Percentiles rank a stretch among this genome's conserved stretches.
phyloP scores from a whole-genome alignment of 2,113 vertebrate species.

The Lampris incognitus region DNA sequence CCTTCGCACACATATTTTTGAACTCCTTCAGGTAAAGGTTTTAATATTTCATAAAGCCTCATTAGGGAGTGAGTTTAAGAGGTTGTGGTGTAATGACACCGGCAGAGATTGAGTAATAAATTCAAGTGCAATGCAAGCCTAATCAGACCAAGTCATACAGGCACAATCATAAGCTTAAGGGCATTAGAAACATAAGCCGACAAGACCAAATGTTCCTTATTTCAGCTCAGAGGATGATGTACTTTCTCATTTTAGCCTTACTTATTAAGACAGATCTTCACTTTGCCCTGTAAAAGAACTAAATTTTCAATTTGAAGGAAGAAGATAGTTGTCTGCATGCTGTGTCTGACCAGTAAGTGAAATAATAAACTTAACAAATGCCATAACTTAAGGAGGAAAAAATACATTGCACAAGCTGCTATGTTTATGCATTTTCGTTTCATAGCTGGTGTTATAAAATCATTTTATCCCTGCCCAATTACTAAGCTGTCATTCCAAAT shows the following conservation, averaged over 20 bases:
- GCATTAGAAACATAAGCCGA: slow-evolving; percentile 28
- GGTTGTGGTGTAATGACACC: slow-evolving; percentile 62
- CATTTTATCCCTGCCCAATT: slow-evolving; percentile 15
- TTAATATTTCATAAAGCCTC: slow-evolving; percentile 79
- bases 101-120: slow-evolving; percentile 53
- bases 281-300: not conserved
- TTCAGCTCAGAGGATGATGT: not conserved
- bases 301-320: not conserved
- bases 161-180: slow-evolving; percentile 51
- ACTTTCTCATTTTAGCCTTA: slow-evolving; percentile 1
- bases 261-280: slow-evolving; percentile 7
- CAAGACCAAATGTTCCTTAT: slow-evolving; percentile 25
- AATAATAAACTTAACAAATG: not conserved
- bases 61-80: slow-evolving; percentile 65
- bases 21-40: slow-evolving; percentile 65
- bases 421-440: not conserved
- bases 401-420: slow-evolving; percentile 2
- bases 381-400: slow-evolving; percentile 13
- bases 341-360: not conserved
- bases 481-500: slow-evolving; percentile 39
- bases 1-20: not conserved
- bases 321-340: not conserved
- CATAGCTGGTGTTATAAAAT: not conserved
- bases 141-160: slow-evolving; percentile 48
- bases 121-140: slow-evolving; percentile 55